Base-by-base conservation (phyloP, 2,888 invertebrate species). In the Acleris cristana region DNA sequence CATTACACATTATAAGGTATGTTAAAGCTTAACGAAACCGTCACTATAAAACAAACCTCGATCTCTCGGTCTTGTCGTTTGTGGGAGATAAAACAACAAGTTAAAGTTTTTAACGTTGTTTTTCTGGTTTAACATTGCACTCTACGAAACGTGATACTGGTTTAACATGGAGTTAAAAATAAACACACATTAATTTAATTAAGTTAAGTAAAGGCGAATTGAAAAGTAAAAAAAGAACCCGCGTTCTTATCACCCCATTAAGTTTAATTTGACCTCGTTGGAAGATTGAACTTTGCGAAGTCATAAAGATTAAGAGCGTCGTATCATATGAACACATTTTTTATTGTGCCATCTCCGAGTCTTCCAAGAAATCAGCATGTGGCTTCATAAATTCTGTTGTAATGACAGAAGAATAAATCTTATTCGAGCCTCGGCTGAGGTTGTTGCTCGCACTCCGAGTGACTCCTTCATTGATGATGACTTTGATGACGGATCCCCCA, bases 131-230 rank as follows among this genome's bases (percentile, higher is more conserved):
- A 53, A 73, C 53, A 65, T 65, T 70, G 68, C 70, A 71, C 65
- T 71, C 63, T 64, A 60, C 69, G 82, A 78, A 79, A 82, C 76
- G 74, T 65, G 76, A 84, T 77, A 80, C 78, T 73, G 67, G 68
- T 69, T 72, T 73, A 65, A 75, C 75, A 44, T 49, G 23, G 66
- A 69, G 79, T 75, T 79, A 76, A 79, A 81, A 76, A 75, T 82
- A 82, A 82, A 79, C 73, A 76, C 79, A 80, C 77, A 76, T 74
- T 73, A 1, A 23, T 59, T 70, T 64, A 71, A 69, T 69, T 71
- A 48, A 7, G 18, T 61, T 73, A 49, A 14, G 7, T 18, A 8
- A 19, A 30, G 12, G 2, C 1, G 19, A 30, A 49, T 21, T 21
- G 7, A 55, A 34, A 48, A 18, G 8, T 45, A 21, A 2, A 57